These are phyloP conservation scores for Pangasius mekongensis DNA, from an alignment of 2,797 vertebrate genomes.

Conservation along the genomic window DNA sequence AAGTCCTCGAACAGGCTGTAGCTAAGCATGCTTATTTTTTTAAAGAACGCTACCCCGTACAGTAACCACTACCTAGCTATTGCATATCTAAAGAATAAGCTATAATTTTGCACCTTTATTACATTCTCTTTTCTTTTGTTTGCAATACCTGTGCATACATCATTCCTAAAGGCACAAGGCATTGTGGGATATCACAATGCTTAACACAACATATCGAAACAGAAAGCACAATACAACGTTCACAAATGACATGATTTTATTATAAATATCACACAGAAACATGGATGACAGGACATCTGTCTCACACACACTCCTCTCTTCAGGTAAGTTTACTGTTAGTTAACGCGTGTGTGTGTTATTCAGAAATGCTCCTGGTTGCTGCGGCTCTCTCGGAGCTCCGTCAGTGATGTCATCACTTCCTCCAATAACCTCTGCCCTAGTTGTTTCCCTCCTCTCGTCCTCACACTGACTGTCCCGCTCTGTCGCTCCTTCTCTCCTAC, in stretches of 20 bases:
- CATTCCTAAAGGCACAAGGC: neutral
- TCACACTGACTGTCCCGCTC: slow-evolving; percentile 77
- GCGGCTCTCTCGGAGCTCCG: slow-evolving; percentile 71
- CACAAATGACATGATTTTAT: slow-evolving; percentile 59
- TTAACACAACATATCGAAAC: neutral
- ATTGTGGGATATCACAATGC: neutral
- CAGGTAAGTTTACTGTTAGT: neutral
- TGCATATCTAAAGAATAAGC: neutral
- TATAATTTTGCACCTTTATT: neutral
- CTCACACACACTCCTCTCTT: neutral
- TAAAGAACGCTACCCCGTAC: too few species aligned
- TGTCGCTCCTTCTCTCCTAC: slow-evolving; percentile 82
- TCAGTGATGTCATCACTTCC: slow-evolving; percentile 74
- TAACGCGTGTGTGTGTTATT: slow-evolving; percentile 43
- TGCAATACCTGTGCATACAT: neutral
- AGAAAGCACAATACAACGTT: neutral
- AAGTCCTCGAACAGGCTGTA: neutral
- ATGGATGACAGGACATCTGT: too few species aligned
- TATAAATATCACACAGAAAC: slow-evolving; percentile 54
- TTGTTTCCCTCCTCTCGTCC: slow-evolving; percentile 77
- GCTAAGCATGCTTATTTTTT: neutral
- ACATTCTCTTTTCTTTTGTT: neutral
- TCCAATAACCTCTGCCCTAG: slow-evolving; percentile 74
- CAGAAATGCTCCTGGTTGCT: slow-evolving; percentile 80
- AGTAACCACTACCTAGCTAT: too few species aligned